Conservation (phyloP, 2,113 vertebrate species). For the Lepisosteus oculatus region DNA sequence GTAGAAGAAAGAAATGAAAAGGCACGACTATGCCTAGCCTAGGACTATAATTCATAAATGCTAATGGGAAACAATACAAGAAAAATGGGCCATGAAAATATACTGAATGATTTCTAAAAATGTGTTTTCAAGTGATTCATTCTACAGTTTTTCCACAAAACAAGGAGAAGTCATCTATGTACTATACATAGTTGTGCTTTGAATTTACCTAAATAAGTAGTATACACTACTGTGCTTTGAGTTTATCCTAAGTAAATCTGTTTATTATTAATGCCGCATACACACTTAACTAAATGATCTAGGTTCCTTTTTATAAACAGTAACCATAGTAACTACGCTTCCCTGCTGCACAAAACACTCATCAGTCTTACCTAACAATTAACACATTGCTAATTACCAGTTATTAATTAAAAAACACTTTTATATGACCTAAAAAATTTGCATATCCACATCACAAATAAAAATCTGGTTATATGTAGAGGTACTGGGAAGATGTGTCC, state of each 20-base stretch:
- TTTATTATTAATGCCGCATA: background rate
- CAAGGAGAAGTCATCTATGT: background rate
- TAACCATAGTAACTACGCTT: conserved; percentile 31
- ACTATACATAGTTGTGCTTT: background rate
- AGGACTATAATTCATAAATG: too few relatives aligned
- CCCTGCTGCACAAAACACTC: conserved; percentile 19
- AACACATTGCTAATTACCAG: conserved; percentile 41
- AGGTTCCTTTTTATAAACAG: conserved; percentile 17
- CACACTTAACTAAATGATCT: conserved; percentile 25
- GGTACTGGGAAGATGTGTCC: too few relatives aligned
- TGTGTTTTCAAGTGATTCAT: too few relatives aligned
- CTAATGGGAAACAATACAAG: too few relatives aligned
- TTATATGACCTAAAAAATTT: conserved; percentile 29
- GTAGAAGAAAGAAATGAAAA: too few relatives aligned
- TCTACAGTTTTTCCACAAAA: background rate
- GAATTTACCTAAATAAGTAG: too few relatives aligned
- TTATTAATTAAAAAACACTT: conserved; percentile 26
- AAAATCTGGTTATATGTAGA: too few relatives aligned
- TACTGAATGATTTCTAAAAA: too few relatives aligned
- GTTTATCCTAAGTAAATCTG: conserved; percentile 14
- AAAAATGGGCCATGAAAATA: too few relatives aligned
- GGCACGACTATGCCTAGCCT: too few relatives aligned
- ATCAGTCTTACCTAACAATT: conserved; percentile 42
- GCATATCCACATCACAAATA: background rate
- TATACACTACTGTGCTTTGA: background rate